Base-by-base conservation (phyloP, 2,113 vertebrate genomes). In the Hepsetus odoe region DNA sequence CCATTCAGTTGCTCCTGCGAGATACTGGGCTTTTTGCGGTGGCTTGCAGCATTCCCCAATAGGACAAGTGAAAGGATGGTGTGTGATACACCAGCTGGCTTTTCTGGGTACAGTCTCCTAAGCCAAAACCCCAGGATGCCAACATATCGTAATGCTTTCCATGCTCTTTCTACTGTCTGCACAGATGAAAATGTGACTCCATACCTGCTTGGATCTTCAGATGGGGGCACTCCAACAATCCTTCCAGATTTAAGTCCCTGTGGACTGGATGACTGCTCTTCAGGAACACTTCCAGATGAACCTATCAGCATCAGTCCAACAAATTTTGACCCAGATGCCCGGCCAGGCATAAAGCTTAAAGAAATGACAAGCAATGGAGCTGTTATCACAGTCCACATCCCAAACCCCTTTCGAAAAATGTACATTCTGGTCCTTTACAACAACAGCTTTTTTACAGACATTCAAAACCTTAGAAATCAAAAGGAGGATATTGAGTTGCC, bases 1-100 rank as follows among this genome's bases (percentile, higher is more conserved):
- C 98, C 98, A 0, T 99, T 99, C 93, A 95, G 95, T 86, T 99
- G 98, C 87, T 98, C 97, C 55, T 99, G 98, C 0, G 95, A 98
- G 90, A 93, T 99, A 16, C 91, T 99, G 2, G 94, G 93, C 72
- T 98, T 99, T 90, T 93, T 99, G 78, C 94, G 95, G 81, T 99
- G 97, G 97, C 93, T 99, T 82, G 92, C 94, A 0, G 86, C 89
- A 61, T 99, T 99, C 86, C 94, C 95, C 88, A 99, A 98, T 76
- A 92, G 96, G 82, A 95, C 96, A 62, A 95, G 95, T 0, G 97
- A 99, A 86, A 92, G 96, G 74, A 96, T 98, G 95, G 96, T 94
- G 88, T 99, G 98, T 26, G 96, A 99, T 87, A 94, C 97, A 0
- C 98, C 98, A 0, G 90, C 93, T 0, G 93, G 94, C 64, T 97